Percentiles rank a stretch among this genome's conserved stretches.
These are phyloP conservation scores for Hemibagrus guttatus DNA, from an alignment of 2,797 vertebrate genomes.

Conservation along the genomic window DNA sequence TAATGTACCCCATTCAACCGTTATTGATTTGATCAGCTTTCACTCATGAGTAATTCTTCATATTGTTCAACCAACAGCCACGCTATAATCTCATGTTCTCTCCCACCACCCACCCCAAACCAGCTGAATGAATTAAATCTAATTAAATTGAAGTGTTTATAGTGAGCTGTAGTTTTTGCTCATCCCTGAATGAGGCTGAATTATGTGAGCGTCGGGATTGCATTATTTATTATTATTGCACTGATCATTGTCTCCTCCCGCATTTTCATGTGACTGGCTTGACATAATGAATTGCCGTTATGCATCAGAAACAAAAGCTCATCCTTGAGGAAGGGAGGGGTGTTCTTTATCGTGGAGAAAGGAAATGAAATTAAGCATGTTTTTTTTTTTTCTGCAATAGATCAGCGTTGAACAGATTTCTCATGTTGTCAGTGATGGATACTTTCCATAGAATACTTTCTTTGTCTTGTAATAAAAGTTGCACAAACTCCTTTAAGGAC, in stretches of 20 bases:
- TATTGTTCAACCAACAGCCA: constrained; percentile 63
- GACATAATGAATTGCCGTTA: constrained; percentile 36
- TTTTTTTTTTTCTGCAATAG: background rate
- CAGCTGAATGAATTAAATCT: constrained; percentile 71
- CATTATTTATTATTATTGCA: constrained; percentile 18
- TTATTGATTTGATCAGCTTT: constrained; percentile 71
- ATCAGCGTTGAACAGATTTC: constrained; percentile 25
- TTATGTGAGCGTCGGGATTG: constrained; percentile 68
- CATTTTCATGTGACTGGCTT: constrained; percentile 20
- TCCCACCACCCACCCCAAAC: constrained; percentile 37
- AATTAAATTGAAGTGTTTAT: constrained; percentile 74
- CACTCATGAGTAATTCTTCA: constrained; percentile 73
- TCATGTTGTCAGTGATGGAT: background rate
- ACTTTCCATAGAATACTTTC: background rate
- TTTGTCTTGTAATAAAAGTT: background rate
- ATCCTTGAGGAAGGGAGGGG: background rate
- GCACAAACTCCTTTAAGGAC: background rate
- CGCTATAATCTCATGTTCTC: constrained; percentile 55
- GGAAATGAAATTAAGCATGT: constrained; percentile 22
- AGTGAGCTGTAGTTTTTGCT: constrained; percentile 57
- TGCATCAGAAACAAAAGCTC: constrained; percentile 31
- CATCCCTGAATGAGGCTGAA: constrained; percentile 75
- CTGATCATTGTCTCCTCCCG: constrained; percentile 16
- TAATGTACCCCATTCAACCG: constrained; percentile 67
- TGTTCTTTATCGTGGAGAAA: background rate